Conservation (phyloP, 2,888 invertebrate species). For the Dynastes tityus region DNA sequence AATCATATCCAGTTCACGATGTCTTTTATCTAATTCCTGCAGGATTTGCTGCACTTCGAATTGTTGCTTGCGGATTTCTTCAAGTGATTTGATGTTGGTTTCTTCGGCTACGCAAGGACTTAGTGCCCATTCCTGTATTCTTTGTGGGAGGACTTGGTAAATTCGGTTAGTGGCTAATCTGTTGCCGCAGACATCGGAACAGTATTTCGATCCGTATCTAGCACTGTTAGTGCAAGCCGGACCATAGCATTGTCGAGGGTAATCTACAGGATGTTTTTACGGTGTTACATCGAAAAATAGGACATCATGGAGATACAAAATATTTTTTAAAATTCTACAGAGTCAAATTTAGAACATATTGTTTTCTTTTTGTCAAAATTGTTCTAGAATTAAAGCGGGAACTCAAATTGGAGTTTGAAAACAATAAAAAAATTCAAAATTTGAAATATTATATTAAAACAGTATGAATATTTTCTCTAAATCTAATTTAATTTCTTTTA, state of each 20-base stretch:
- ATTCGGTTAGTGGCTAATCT: constrained; percentile 89
- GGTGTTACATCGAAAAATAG: no score
- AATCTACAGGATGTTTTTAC: constrained; percentile 61
- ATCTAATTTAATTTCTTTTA: no score
- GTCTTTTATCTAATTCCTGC: constrained; percentile 85
- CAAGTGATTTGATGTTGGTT: constrained; percentile 73
- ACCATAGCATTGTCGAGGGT: constrained; percentile 91
- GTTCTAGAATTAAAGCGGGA: no score
- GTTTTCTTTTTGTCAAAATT: no score
- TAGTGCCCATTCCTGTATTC: constrained; percentile 95
- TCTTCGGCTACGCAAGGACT: constrained; percentile 91
- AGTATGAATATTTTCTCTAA: no score
- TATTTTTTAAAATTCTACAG: neutral
- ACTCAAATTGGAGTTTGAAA: no score
- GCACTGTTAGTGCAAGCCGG: constrained; percentile 89
- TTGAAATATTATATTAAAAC: no score
- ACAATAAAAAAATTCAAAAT: no score
- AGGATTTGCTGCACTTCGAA: constrained; percentile 84
- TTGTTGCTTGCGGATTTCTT: constrained; percentile 83
- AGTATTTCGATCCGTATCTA: constrained; percentile 89
- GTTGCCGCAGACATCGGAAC: constrained; percentile 93
- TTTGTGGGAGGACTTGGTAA: constrained; percentile 78
- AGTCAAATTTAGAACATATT: neutral
- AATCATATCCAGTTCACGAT: constrained; percentile 84
- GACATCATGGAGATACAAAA: no score